Conservation (phyloP, 2,888 invertebrate genomes). For the Formica aserva region DNA sequence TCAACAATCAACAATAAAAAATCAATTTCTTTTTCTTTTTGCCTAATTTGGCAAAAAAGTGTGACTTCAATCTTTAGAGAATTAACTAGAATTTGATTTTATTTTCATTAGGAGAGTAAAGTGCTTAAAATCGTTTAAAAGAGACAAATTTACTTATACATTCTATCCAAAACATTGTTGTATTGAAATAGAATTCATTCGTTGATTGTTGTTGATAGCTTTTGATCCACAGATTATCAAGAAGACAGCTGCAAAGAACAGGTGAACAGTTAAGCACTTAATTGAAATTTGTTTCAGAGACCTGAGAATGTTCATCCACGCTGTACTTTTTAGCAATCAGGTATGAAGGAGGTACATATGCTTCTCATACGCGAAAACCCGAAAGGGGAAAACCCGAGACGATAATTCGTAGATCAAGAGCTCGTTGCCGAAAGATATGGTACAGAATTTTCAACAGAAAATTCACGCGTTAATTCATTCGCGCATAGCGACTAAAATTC, state of each 20-base stretch:
- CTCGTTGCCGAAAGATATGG: slow-evolving; percentile 20
- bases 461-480: slow-evolving; percentile 73
- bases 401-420: slow-evolving; percentile 73
- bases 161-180: slow-evolving; percentile 22
- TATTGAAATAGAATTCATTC: slow-evolving; percentile 53
- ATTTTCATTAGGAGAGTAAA: slow-evolving; percentile 21
- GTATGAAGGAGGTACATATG: slow-evolving; percentile 55
- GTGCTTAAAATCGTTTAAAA: slow-evolving; percentile 49
- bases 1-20: slow-evolving; percentile 19
- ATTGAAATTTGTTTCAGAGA: slow-evolving; percentile 74
- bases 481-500: slow-evolving; percentile 77
- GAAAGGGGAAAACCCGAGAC: slow-evolving; percentile 53
- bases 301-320: slow-evolving; percentile 78
- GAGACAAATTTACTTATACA: slow-evolving; percentile 43
- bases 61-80: slow-evolving; percentile 5
- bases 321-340: slow-evolving; percentile 76
- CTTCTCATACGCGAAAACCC: slow-evolving; percentile 54
- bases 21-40: not conserved
- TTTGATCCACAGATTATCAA: slow-evolving; percentile 71
- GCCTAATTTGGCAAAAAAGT: not conserved
- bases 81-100: slow-evolving; percentile 21
- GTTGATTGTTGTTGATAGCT: slow-evolving; percentile 22
- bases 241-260: slow-evolving; percentile 73
- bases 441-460: slow-evolving; percentile 65
- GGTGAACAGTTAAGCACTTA: slow-evolving; percentile 77